Evolutionary conservation across 2,797 vertebrate species (phyloP).

Genomic region (Paedocypris micromegethes): DNA sequence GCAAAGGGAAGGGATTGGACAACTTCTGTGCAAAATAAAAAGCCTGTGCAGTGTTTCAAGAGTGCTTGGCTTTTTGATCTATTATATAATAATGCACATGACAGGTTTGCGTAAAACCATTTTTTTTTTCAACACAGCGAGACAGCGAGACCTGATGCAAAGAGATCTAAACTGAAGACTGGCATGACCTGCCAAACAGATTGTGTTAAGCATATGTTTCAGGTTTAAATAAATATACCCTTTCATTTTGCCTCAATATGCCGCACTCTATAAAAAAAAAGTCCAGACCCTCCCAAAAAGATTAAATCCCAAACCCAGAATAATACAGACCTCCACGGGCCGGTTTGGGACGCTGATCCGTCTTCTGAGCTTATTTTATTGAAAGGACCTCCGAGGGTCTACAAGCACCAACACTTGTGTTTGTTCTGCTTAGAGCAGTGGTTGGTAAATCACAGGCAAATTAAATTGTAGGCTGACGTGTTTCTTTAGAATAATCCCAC

Average conservation of each 20-base stretch:
- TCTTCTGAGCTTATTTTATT: slow-evolving; percentile 71
- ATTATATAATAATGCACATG: slow-evolving; percentile 25
- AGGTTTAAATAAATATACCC: slow-evolving; percentile 54
- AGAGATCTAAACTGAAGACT: slow-evolving; percentile 40
- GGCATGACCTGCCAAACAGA: slow-evolving; percentile 33
- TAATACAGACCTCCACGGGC: slow-evolving; percentile 66
- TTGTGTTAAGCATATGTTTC: slow-evolving; percentile 38
- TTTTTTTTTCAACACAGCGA: too few species aligned
- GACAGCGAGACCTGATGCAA: too few species aligned
- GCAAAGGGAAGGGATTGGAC: slow-evolving; percentile 32
- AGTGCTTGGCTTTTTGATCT: slow-evolving; percentile 14
- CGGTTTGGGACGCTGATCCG: slow-evolving; percentile 64
- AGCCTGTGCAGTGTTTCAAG: slow-evolving; percentile 32
- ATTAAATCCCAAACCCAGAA: slow-evolving; percentile 72
- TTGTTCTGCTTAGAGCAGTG: slow-evolving; percentile 63
- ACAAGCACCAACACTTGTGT: slow-evolving; percentile 65
- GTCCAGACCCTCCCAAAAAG: slow-evolving; percentile 66
- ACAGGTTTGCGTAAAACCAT: not conserved
- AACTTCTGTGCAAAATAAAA: slow-evolving; percentile 30
- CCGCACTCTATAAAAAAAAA: slow-evolving; percentile 54
- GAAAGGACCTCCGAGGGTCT: slow-evolving; percentile 69
- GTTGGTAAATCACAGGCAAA: too few species aligned
- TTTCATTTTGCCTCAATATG: slow-evolving; percentile 63
- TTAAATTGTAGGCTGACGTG: too few species aligned
- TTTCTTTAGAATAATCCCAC: too few species aligned